Base-by-base conservation (phyloP, 2,797 vertebrate genomes). In the Fratercula arctica region DNA sequence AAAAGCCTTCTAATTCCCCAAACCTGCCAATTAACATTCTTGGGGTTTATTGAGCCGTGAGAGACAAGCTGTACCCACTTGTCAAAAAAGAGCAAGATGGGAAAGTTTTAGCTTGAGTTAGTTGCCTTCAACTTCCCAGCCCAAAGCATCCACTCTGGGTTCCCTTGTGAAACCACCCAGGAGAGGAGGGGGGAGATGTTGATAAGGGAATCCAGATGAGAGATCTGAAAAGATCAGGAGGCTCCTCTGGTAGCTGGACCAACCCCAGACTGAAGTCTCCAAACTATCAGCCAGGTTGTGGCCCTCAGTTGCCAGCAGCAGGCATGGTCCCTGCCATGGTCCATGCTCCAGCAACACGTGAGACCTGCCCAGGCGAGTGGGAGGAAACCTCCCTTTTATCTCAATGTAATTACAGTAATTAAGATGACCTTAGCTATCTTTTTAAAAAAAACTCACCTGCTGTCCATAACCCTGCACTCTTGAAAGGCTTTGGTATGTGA, bases 1-100 rank as follows among this genome's bases (percentile, higher is more conserved):
- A 88, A 90, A 94, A 95, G 18, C 60, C 45, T 73, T 66, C 81
- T 89, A 80, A 90, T 81, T 95, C 61, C 56, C 87, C 63, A 85
- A 54, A 92, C n/a, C 63, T 73, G 19, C 20, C 50, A 85, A 1
- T 76, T 46, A 76, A 48, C 48, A 51, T 73, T 37, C 84, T 35
- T 79, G 60, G 76, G 35, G n/a, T 43, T 78, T 91, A 18, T 9
- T 63, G 70, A 70, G 51, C 67, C 54, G 26, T 31, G 53, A 72
- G 43, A 63, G 53, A 85, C 53, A 39, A 87, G 61, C 45, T 89
- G 54, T 39, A 53, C 29, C 35, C 33, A 9, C 41, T 26, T 57
- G 13, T 67, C 21, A 69, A 76, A 45, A n/a, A 63, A 46, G 5
- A 82, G 67, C 24, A 89, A 76, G 67, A 73, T 26, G 43, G 43